Conservation (phyloP, 2,113 vertebrate species). For the Atractosteus spatula region DNA sequence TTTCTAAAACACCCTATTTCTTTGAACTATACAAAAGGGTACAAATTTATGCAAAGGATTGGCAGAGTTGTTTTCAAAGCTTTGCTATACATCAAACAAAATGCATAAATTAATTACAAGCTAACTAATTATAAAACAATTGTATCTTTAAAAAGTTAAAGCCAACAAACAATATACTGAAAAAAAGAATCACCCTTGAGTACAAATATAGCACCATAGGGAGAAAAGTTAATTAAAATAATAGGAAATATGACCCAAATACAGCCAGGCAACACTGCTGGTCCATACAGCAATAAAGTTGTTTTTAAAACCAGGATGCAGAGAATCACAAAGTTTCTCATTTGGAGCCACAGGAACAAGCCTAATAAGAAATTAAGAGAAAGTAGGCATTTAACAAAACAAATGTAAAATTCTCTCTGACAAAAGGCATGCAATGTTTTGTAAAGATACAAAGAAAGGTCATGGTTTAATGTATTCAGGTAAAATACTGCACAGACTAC, state of each 20-base stretch:
- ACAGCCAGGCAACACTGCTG: slow-evolving; percentile 1
- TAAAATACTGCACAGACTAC: slow-evolving; percentile 68
- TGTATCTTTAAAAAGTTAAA: slow-evolving; percentile 69
- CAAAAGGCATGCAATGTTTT: background rate
- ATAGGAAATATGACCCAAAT: background rate
- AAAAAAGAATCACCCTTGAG: slow-evolving; percentile 58
- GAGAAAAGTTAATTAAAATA: slow-evolving; percentile 44
- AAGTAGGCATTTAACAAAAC: background rate
- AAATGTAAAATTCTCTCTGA: background rate
- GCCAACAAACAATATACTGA: slow-evolving; percentile 53
- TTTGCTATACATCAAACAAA: slow-evolving; percentile 63
- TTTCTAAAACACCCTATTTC: slow-evolving; percentile 54
- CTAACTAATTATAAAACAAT: slow-evolving; percentile 68
- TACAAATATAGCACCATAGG: slow-evolving; percentile 24
- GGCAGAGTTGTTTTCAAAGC: slow-evolving; percentile 59
- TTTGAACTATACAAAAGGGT: slow-evolving; percentile 68
- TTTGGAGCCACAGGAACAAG: background rate
- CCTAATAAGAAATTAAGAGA: background rate
- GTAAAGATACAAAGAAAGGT: slow-evolving; percentile 5
- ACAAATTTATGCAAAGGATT: slow-evolving; percentile 61
- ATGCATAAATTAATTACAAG: slow-evolving; percentile 62
- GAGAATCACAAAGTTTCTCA: background rate
- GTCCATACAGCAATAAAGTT: background rate
- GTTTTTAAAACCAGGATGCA: background rate
- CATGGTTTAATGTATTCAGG: slow-evolving; percentile 16